Evolutionary conservation across 2,888 invertebrate genomes (phyloP), one percentile per base, ranked within the genome.

Genomic region (Trimorus sp.): DNA sequence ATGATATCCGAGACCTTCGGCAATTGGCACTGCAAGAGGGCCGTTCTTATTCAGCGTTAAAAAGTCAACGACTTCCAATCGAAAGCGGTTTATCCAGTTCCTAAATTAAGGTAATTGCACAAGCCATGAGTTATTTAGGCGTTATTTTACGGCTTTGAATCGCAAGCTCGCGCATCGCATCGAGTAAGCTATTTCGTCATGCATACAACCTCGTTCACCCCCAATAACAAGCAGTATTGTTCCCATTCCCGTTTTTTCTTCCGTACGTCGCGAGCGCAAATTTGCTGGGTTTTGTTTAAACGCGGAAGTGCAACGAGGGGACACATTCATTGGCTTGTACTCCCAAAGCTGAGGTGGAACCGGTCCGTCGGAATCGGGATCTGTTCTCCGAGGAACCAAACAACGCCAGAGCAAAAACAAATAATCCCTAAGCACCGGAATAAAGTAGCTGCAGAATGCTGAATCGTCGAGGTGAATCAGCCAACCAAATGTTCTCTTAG

Each of bases 221-320:
- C 60, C 70, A 84, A 79, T 83, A 84, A 68, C 83, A 78, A 83
- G 82, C 69, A 76, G 84, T 83, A 86, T 86, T 85, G 84, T 84
- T 26, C 69, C 66, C 60, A 40, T 82, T 68, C 71, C 54, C 65
- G 36, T 70, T 80, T 79, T 83, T 80, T 74, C 74, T 68, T 65
- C 58, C 77, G 76, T 82, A 82, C 79, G 65, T 76, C 74, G 70
- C 69, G 51, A 74, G 36, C 79, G 79, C 84, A 85, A 85, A 79
- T 84, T 86, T 71, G 81, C 83, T 83, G 83, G 83, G 83, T 82
- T 78, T 79, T 83, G 78, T 79, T 84, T 83, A 77, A 83, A 75
- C 85, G 86, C 85, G 86, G 85, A 87, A 87, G 83, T 77, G 83
- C 82, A 82, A 82, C 76, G 75, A 77, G 82, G 85, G 82, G 81